Evolutionary conservation across 2,113 vertebrate genomes (phyloP).

Genomic region (Neotoma lepida): DNA sequence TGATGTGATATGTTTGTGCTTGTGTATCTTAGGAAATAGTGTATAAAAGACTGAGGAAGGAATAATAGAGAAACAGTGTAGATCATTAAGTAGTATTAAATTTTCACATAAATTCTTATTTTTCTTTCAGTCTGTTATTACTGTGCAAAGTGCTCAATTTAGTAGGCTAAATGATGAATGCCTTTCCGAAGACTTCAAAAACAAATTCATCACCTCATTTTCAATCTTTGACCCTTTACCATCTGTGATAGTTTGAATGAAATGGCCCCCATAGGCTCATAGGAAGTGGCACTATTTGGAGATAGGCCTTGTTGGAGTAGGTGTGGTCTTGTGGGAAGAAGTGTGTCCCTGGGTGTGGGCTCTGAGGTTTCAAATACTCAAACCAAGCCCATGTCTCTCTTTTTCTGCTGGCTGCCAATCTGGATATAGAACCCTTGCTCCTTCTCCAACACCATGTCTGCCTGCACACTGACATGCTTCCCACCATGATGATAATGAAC

Average conservation of each 20-base stretch:
- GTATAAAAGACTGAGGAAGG: not conserved
- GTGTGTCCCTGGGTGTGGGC: too few relatives aligned
- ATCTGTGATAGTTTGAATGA: not conserved
- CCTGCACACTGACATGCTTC: not conserved
- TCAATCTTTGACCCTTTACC: not conserved
- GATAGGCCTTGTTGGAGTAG: not conserved
- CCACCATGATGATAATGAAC: not conserved
- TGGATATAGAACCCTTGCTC: not conserved
- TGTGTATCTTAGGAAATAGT: not conserved
- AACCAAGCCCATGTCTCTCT: not conserved
- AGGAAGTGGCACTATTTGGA: not conserved
- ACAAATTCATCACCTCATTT: not conserved
- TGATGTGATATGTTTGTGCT: not conserved
- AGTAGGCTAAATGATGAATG: not conserved
- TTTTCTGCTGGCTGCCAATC: not conserved
- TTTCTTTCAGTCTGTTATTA: not conserved
- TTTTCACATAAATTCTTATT: not conserved
- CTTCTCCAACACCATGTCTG: not conserved
- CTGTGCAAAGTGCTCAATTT: not conserved
- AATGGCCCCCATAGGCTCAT: not conserved
- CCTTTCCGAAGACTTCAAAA: not conserved
- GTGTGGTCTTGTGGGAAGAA: not conserved
- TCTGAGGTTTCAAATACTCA: not conserved
- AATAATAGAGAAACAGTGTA: not conserved
- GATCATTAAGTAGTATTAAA: not conserved